A percentile compares a stretch with the other conserved stretches of the same genome.
Conservation (phyloP, 2,113 vertebrate genomes). For the Pelvicachromis taeniatus region DNA sequence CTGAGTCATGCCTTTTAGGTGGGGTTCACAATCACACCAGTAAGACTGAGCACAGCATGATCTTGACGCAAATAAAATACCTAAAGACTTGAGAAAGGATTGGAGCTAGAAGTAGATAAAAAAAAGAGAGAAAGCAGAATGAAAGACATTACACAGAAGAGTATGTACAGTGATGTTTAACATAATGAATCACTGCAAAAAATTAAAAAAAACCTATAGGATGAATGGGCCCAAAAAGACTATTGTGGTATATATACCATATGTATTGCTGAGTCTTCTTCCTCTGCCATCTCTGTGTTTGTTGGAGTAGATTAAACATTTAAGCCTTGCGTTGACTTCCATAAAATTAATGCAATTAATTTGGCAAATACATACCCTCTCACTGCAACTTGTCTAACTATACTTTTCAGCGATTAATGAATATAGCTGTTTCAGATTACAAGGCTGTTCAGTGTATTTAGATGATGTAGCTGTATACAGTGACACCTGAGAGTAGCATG, state of each 20-base stretch:
- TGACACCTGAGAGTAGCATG: neutral
- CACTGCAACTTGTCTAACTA: neutral
- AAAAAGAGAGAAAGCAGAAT: neutral
- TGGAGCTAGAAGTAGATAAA: neutral
- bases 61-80: conserved; percentile 18
- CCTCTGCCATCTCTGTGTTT: neutral
- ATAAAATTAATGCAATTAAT: neutral
- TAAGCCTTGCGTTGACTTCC: neutral
- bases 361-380: neutral
- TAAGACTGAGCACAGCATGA: conserved; percentile 5
- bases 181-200: neutral
- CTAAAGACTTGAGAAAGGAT: conserved; percentile 24
- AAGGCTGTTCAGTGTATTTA: neutral
- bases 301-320: neutral
- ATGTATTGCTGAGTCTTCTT: neutral
- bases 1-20: conserved; percentile 21
- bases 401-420: neutral
- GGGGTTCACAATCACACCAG: conserved; percentile 21
- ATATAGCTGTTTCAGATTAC: neutral
- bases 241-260: neutral
- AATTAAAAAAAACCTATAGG: too few species aligned
- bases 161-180: neutral
- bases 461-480: neutral
- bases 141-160: neutral
- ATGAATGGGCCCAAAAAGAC: accelerated